phyloP scores from a whole-genome alignment of 1,140 invertebrate genomes.

The Phocides pigmalion region DNA sequence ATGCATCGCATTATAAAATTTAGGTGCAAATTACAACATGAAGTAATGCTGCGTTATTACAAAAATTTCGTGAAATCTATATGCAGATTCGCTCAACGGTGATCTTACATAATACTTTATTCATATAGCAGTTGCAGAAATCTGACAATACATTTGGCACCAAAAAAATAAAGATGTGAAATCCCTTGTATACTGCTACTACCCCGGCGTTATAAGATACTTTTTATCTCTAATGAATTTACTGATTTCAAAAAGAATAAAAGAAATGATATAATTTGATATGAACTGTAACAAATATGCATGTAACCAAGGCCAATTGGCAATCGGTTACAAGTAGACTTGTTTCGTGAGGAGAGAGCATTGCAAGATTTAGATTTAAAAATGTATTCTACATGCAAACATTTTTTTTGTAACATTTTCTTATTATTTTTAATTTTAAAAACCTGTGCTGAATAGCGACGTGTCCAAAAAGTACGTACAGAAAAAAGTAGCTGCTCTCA shows the following conservation, averaged over 20 bases:
- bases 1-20: slow-evolving; percentile 30
- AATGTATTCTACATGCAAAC: slow-evolving; percentile 59
- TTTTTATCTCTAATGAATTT: slow-evolving; percentile 70
- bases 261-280: slow-evolving; percentile 56
- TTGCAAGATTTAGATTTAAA: slow-evolving; percentile 54
- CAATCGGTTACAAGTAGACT: slow-evolving; percentile 78
- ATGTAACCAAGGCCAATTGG: slow-evolving; percentile 75
- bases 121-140: slow-evolving; percentile 19
- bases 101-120: slow-evolving; percentile 16
- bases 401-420: slow-evolving; percentile 50
- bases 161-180: slow-evolving; percentile 58
- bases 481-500: slow-evolving; percentile 61
- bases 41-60: slow-evolving; percentile 22
- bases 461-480: slow-evolving; percentile 61
- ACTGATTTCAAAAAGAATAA: slow-evolving; percentile 57
- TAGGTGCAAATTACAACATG: slow-evolving; percentile 28
- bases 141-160: slow-evolving; percentile 41
- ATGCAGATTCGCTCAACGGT: slow-evolving; percentile 16
- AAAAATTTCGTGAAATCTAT: slow-evolving; percentile 18
- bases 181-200: slow-evolving; percentile 72
- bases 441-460: slow-evolving; percentile 71
- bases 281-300: slow-evolving; percentile 75
- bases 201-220: slow-evolving; percentile 69
- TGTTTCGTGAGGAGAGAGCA: slow-evolving; percentile 69
- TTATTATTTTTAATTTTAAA: slow-evolving; percentile 41